Base-by-base conservation (phyloP, 2,113 vertebrate genomes). In the Gavialis gangeticus region DNA sequence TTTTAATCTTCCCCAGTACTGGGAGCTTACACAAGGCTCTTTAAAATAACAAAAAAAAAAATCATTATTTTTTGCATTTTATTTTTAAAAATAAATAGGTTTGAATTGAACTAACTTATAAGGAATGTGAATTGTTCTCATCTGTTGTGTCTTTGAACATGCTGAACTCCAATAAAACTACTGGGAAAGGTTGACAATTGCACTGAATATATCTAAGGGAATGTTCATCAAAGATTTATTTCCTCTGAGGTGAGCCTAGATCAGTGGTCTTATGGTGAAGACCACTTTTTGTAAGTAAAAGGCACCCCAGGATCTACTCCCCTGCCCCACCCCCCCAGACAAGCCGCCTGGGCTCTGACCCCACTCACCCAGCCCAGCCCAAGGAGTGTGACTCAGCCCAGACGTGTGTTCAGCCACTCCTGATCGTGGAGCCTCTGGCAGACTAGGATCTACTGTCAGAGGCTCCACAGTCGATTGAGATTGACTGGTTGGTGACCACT, bases 91-190 rank as follows among this genome's bases (percentile, higher is more conserved):
- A 77, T 30, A 79, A 59, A 89, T 64, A 12, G 34, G 76, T 73
- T 87, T 80, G 64, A 82, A 67, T 67, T 62, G 54, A 78, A 88
- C 86, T 82, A 4, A 22, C 59, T 94, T 88, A 66, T 19, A 10
- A 87, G 79, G 85, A 75, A 30, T 34, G 54, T 56, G 12, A 3
- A 46, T 27, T 6, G 28, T 87, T 54, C 71, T 90, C 81, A n/a
- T 93, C 82, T 84, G 25, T 91, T 96, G 78, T 60, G 84, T 89
- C 86, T 90, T 90, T 89, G 54, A 89, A 8, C 76, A 63, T 19
- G 25, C 64, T 92, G 6, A 54, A 79, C 83, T 93, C 30, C 90
- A 79, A 57, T 96, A 60, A 94, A 96, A 94, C 27, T 84, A 34
- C 75, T 84, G 76, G 21, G 30, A 85, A 62, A 82, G 25, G 30